A percentile compares a stretch with the other conserved stretches of the same genome.
phyloP scores from a whole-genome alignment of 2,888 invertebrate species.

The Epirrhoe alternata region DNA sequence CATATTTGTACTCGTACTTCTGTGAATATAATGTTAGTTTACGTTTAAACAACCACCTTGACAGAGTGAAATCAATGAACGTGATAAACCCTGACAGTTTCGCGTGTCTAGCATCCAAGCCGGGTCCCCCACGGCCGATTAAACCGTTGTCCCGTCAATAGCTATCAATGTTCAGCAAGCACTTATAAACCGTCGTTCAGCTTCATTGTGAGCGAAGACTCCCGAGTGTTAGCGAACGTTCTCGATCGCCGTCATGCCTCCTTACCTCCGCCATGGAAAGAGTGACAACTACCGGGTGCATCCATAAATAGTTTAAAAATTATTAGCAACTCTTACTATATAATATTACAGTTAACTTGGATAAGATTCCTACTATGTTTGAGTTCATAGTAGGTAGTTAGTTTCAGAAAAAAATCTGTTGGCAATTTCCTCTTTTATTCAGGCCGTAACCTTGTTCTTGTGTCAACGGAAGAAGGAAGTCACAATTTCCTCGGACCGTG shows the following conservation, averaged over 20 bases:
- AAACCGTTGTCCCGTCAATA: conserved; percentile 26
- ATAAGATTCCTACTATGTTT: background rate
- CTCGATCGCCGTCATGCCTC: conserved; percentile 11
- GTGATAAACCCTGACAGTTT: conserved; percentile 11
- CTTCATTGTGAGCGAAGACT: conserved; percentile 21
- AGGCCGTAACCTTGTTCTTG: background rate
- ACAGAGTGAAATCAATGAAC: conserved; percentile 1
- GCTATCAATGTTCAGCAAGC: conserved; percentile 26
- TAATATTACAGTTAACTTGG: background rate
- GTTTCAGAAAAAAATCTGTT: no score
- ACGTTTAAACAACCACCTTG: background rate
- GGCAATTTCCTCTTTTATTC: background rate
- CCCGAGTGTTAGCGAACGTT: conserved; percentile 15
- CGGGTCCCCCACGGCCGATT: conserved; percentile 21
- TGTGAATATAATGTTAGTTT: background rate
- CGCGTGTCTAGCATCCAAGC: conserved; percentile 14
- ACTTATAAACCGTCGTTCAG: conserved; percentile 23
- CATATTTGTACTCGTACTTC: background rate
- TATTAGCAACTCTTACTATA: background rate
- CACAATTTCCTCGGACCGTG: conserved; percentile 15
- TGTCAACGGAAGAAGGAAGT: conserved; percentile 7
- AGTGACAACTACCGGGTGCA: conserved; percentile 7
- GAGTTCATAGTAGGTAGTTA: no score
- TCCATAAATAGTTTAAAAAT: background rate
- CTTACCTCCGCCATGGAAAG: background rate